Evolutionary conservation across 2,113 vertebrate genomes (phyloP).

Genomic region (Catharus bicknelli): DNA sequence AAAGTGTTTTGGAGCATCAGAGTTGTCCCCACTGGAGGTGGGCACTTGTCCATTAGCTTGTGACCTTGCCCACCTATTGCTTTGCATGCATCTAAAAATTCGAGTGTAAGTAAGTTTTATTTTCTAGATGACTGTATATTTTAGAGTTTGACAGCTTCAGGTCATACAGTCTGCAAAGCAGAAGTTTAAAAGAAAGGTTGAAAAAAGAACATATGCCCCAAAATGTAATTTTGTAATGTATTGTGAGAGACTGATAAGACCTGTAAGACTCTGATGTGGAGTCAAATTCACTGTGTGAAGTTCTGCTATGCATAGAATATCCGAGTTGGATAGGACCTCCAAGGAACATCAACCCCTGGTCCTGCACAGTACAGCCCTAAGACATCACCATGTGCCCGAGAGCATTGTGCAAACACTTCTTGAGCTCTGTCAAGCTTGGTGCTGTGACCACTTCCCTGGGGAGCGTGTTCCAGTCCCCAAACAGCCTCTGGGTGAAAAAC

Average conservation of each 20-base stretch:
- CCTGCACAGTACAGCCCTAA: background rate
- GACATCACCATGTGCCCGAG: background rate
- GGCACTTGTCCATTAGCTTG: background rate
- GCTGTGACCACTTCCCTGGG: background rate
- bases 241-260: background rate
- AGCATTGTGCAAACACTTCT: background rate
- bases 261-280: background rate
- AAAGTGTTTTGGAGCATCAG: fast-evolving
- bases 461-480: background rate
- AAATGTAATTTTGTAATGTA: background rate
- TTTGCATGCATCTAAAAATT: fast-evolving
- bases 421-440: background rate
- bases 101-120: background rate
- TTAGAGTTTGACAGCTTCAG: background rate
- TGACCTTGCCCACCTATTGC: background rate
- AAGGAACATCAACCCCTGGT: background rate
- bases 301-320: background rate
- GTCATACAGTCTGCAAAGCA: background rate
- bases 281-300: background rate
- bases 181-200: background rate
- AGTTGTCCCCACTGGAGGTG: too few species aligned
- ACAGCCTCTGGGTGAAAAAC: fast-evolving
- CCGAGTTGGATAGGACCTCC: background rate
- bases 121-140: background rate
- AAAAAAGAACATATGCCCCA: too few species aligned